Base-by-base conservation (phyloP, 1,140 invertebrate species). In the Monochamus saltuarius region DNA sequence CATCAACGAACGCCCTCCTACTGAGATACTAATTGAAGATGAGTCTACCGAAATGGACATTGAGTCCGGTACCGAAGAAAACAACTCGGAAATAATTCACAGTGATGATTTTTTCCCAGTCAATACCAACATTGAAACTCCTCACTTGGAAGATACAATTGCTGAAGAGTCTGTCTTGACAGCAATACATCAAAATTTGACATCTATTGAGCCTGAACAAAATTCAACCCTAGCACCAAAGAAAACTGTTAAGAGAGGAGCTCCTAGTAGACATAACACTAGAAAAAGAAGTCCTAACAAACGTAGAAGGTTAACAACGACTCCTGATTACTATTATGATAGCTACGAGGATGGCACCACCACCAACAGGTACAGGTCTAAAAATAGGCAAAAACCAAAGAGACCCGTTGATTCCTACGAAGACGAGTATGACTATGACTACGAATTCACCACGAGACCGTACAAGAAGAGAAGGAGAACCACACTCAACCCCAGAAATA, bases 251-350 rank as follows among this genome's bases (percentile, higher is more conserved):
- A 42, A 45, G 57, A 38, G 49, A 14, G 60, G 34, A 0, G 37
- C 54, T 4, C 35, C 29, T 7, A 38, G 16, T 35, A 57, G 16
- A 35, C 40, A 57, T 10, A 13, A n/a, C 14, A 22, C 52, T n/a
- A 42, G 7, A 17, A 42, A 42, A 17, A 42, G 16, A 42, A 13
- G 16, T 7, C n/a, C n/a, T 7, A 7, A 7, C 39, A 42, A 57
- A 14, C 37, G 40, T 1, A 57, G 35, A 9, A 17, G 56, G 17
- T 17, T 17, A 3, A 57, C 54, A 52, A 53, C 49, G 13, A 38
- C 50, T 38, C 51, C 43, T 43, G 46, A 56, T 36, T 54, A 62
- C 29, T 56, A 62, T 19, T 36, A 54, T 19, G 59, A 61, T 19
- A 56, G 46, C 35, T 55, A 61, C 19, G 59, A 56, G n/a, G 43